Evolutionary conservation across 2,797 vertebrate genomes (phyloP), one percentile per base, ranked within the genome.

Genomic region (Pseudomugil gertrudae): DNA sequence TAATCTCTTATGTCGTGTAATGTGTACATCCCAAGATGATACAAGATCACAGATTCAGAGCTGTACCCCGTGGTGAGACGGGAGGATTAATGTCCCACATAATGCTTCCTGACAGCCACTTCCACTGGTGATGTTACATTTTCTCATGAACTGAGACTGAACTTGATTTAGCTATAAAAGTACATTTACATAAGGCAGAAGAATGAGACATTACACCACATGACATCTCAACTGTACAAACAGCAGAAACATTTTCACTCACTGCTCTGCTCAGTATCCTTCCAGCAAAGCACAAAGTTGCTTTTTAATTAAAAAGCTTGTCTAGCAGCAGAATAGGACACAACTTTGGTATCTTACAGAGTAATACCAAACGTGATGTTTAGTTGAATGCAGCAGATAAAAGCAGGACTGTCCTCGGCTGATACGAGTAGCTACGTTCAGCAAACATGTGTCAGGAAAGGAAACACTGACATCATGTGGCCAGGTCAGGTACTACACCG

Each of bases 391-490:
- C 5, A 17, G 6, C 15, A 40, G 32, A 33, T 33, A 33, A 9
- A 9, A 17, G 36, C 15, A 5, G 5, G 15, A 15, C 15, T 4
- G 5, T 40, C 36, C 7, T 38, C 13, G 17, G 17, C 14, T 40
- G 36, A 40, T 17, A 15, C 15, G 13, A 1, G 36, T 40, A n/a
- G n/a, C n/a, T n/a, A n/a, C 15, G 7, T 14, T 36, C 26, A 50
- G 45, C 3, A 36, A 29, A 19, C 38, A 29, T 69, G 54, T 55
- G 11, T 70, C 36, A 54, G 45, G 66, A 86, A 87, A 84, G 78
- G 80, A 81, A 92, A 93, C 75, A 93, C 79, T 93, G 92, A 71
- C 93, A 91, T 74, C 93, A 85, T 83, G 91, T 89, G 93, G 85
- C 3, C 53, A 17, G 24, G 35, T 1, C 0, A 27, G 9, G 30